These are phyloP conservation scores for Forbesichthys agassizii DNA, from an alignment of 2,113 vertebrate genomes.

Conservation along the genomic window DNA sequence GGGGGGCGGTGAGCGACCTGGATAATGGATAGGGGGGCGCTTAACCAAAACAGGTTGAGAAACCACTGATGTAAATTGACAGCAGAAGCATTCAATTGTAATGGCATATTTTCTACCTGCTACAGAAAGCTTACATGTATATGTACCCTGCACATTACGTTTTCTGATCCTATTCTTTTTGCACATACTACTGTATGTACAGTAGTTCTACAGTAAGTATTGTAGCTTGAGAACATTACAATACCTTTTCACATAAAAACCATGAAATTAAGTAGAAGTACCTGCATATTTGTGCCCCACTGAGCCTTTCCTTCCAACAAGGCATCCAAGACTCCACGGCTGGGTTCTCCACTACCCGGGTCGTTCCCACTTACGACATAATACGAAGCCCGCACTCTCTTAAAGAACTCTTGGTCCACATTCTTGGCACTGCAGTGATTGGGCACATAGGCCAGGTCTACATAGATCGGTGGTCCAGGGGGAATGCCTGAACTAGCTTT, in stretches of 20 bases:
- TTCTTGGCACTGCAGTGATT: conserved; percentile 99
- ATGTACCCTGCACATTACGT: too few species aligned
- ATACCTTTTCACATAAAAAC: background rate
- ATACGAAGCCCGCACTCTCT: conserved; percentile 88
- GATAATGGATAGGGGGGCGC: too few species aligned
- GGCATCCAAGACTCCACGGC: conserved; percentile 89
- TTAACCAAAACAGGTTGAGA: too few species aligned
- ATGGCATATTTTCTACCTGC: too few species aligned
- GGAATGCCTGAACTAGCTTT: conserved; percentile 68
- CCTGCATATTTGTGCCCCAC: conserved; percentile 97
- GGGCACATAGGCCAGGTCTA: conserved; percentile 96
- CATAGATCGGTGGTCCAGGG: conserved; percentile 86
- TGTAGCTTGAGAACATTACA: too few species aligned
- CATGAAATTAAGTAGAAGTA: conserved; percentile 49
- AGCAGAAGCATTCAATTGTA: too few species aligned
- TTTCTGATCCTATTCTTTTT: too few species aligned
- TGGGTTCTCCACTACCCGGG: conserved; percentile 89
- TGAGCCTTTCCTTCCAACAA: conserved; percentile 95
- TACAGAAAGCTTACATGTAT: too few species aligned
- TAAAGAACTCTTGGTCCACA: conserved; percentile 95
- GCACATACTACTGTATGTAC: too few species aligned
- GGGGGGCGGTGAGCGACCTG: too few species aligned
- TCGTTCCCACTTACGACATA: conserved; percentile 98
- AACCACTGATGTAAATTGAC: too few species aligned
- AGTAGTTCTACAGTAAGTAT: too few species aligned